Evolutionary conservation across 2,113 vertebrate genomes (phyloP).

Genomic region (Aviceda subcristata): DNA sequence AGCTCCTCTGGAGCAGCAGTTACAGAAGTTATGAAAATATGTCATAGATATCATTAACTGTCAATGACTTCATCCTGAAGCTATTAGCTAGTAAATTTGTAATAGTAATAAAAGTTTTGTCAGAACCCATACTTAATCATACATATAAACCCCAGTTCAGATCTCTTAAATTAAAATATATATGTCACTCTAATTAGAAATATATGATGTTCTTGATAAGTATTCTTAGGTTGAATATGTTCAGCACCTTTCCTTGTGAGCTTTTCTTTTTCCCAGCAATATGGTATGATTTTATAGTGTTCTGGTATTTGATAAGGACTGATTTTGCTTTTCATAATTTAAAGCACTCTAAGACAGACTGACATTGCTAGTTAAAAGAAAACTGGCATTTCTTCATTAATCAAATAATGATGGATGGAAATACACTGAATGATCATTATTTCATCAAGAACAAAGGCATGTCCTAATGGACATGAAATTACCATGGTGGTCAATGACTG

Average conservation of each 20-base stretch:
- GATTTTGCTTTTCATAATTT: constrained; percentile 14
- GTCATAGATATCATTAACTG: constrained; percentile 35
- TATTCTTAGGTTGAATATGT: background rate
- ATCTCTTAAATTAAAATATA: constrained; percentile 28
- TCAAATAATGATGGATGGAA: constrained; percentile 14
- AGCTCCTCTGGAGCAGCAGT: background rate
- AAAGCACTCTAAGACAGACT: background rate
- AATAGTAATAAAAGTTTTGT: constrained; percentile 41
- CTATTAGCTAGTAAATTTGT: constrained; percentile 52
- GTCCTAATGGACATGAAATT: constrained; percentile 19
- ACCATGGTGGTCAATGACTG: constrained; percentile 11
- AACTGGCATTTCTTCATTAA: constrained; percentile 27
- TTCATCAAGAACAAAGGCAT: constrained; percentile 29
- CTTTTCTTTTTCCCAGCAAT: background rate
- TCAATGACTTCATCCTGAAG: constrained; percentile 30
- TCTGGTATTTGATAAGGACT: background rate
- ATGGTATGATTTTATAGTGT: background rate
- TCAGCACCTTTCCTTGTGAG: background rate
- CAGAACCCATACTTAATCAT: constrained; percentile 42
- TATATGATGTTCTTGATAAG: background rate
- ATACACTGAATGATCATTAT: background rate
- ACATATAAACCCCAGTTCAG: background rate
- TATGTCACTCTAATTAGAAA: constrained; percentile 20
- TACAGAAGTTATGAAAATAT: constrained; percentile 41
- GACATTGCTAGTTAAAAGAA: background rate